phyloP scores from a whole-genome alignment of 2,888 invertebrate genomes.

The Bellardia bayeri region DNA sequence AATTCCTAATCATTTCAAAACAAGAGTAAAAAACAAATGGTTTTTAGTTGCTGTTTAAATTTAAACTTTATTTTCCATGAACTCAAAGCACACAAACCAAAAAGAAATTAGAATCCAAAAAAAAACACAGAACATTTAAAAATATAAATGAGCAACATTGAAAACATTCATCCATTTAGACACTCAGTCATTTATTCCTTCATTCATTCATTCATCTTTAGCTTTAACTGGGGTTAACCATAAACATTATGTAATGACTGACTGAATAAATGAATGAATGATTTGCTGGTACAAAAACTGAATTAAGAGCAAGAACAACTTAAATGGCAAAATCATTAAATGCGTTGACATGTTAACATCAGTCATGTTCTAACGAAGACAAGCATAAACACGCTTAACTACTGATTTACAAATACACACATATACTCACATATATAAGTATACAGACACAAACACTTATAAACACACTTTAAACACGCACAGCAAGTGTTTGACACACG shows the following conservation, averaged over 20 bases:
- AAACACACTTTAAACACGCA: background rate
- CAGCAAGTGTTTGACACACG: conserved; percentile 20
- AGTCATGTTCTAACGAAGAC: conserved; percentile 23
- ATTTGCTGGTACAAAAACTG: conserved; percentile 38
- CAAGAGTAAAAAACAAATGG: background rate
- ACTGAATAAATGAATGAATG: conserved; percentile 26
- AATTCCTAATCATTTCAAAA: background rate
- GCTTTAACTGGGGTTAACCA: conserved; percentile 53
- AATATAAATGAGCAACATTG: conserved; percentile 29
- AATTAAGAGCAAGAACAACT: conserved; percentile 50
- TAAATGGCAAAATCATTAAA: conserved; percentile 52
- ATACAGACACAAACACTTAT: background rate
- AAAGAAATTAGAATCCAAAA: background rate
- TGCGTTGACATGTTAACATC: conserved; percentile 59
- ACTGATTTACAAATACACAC: background rate
- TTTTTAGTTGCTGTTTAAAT: background rate
- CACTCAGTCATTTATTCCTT: background rate
- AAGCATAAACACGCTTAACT: conserved; percentile 4
- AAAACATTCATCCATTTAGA: conserved; percentile 30
- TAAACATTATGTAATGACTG: conserved; percentile 33
- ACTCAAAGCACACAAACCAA: conserved; percentile 4
- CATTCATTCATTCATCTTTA: conserved; percentile 28
- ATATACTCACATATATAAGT: background rate
- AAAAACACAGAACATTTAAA: background rate
- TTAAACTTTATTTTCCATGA: conserved; percentile 29